These are phyloP conservation scores for Urechis unicinctus DNA, from an alignment of 2,888 invertebrate species.

Conservation along the genomic window DNA sequence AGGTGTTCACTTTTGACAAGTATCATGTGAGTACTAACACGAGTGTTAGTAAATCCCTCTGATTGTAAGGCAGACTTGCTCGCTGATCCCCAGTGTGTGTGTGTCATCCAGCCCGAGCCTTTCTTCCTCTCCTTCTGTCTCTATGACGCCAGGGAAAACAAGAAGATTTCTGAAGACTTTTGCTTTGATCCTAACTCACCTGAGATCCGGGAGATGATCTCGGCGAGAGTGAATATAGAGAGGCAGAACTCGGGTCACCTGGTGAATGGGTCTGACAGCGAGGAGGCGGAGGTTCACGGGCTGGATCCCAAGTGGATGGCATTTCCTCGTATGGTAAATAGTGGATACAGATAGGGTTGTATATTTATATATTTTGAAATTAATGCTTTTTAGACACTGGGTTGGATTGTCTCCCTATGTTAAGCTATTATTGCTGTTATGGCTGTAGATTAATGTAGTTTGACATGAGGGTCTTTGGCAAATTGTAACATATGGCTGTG, in stretches of 20 bases:
- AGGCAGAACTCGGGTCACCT: conserved; percentile 32
- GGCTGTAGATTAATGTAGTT: too few species aligned
- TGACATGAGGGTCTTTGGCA: too few species aligned
- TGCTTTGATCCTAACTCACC: conserved; percentile 54
- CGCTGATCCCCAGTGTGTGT: neutral
- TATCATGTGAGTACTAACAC: too few species aligned
- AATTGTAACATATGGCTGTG: too few species aligned
- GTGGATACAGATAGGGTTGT: too few species aligned
- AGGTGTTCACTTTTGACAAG: too few species aligned
- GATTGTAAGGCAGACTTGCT: neutral
- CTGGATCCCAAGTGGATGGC: conserved; percentile 59
- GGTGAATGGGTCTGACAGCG: conserved; percentile 28
- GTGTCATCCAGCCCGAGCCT: conserved; percentile 71
- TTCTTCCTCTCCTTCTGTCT: conserved; percentile 83
- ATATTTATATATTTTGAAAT: too few species aligned
- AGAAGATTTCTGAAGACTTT: conserved; percentile 88
- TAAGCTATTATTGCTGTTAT: too few species aligned
- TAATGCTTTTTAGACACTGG: too few species aligned
- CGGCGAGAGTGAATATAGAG: too few species aligned
- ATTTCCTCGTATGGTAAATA: conserved; percentile 25
- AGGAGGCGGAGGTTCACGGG: conserved; percentile 61
- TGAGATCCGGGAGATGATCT: conserved; percentile 41
- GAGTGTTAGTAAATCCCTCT: too few species aligned
- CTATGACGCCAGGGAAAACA: conserved; percentile 80
- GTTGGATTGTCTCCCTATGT: too few species aligned